Evolutionary conservation across 2,797 vertebrate genomes (phyloP).

Genomic region (Euthynnus affinis): DNA sequence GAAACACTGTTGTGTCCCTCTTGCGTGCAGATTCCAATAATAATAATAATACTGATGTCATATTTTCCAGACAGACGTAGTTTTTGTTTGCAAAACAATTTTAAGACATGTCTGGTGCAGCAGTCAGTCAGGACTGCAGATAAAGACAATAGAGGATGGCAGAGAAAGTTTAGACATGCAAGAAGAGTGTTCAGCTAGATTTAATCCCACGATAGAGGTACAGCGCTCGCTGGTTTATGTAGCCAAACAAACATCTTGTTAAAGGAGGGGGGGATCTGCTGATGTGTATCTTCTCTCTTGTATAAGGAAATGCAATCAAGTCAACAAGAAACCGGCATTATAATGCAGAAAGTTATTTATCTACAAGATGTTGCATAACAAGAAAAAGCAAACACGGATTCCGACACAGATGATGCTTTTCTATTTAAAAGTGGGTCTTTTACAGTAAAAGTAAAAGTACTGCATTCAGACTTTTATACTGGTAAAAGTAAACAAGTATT

Average conservation of each 20-base stretch:
- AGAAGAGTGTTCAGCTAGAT: conserved; percentile 11
- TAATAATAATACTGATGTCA: conserved; percentile 52
- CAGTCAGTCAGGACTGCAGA: conserved; percentile 16
- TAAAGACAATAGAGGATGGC: conserved; percentile 13
- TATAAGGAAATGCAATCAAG: conserved; percentile 2
- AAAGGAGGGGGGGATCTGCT: conserved; percentile 14
- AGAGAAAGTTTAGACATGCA: conserved; percentile 5
- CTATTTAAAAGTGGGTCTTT: neutral
- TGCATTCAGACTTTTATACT: too few species aligned
- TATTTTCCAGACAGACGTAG: conserved; percentile 40
- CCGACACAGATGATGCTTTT: neutral
- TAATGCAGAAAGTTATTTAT: neutral
- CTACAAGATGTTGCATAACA: neutral
- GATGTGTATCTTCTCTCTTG: conserved; percentile 3
- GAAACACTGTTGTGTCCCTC: conserved; percentile 30
- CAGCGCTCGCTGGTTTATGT: neutral
- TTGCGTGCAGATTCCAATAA: conserved; percentile 48
- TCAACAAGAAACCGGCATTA: neutral
- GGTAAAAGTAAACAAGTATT: too few species aligned
- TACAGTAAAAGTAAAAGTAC: neutral
- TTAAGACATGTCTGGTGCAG: conserved; percentile 17
- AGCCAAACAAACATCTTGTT: conserved; percentile 11
- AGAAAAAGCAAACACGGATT: neutral
- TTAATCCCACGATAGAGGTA: conserved; percentile 8
- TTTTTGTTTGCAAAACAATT: conserved; percentile 46